Evolutionary conservation across 2,888 invertebrate species (phyloP), one percentile per base, ranked within the genome.

Genomic region (Julus scandinavius): DNA sequence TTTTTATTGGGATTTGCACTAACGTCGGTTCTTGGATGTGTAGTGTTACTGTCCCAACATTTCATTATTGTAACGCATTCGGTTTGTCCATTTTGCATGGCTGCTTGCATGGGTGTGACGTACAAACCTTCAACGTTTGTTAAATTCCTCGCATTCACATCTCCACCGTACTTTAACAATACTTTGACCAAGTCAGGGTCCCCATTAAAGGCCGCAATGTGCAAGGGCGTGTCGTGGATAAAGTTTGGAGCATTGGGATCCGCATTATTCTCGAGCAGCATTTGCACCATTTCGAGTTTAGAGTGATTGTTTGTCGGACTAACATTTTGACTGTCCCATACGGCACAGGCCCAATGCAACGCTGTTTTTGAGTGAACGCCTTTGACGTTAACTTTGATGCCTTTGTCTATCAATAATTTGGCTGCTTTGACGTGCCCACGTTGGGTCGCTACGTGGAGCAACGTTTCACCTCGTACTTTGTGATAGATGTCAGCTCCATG

Each of bases 101-200:
- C 54, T 5, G 7, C 45, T 45, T 45, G 45, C 45, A 45, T 5
- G 45, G 45, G 45, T 45, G 45, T 45, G 6, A 7, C 7, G 5
- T 5, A 7, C 45, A 45, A 45, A 5, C 7, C 45, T 45, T 45
- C 45, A 45, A 45, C 45, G 45, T 7, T 7, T 45, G 7, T 45
- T 45, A 45, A 45, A 45, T 45, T 45, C 45, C 45, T 45, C 45
- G 45, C 45, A 45, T 45, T 45, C 45, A 7, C 45, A 45, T 45
- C 45, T 45, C 45, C 45, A 29, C 95, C 95, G 87, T 94, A 15
- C 15, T 41, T 49, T 29, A 87, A 58, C 50, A 87, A 29, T 15
- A 5, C 17, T 29, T n/a, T n/a, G 13, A 87, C 87, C 29, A 87
- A 29, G 15, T 58, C 54, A 17, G 20, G n/a, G 29, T 87, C 2